Percentiles rank a stretch among this genome's conserved stretches.
phyloP scores from a whole-genome alignment of 2,888 invertebrate genomes.

The Panopea generosa region DNA sequence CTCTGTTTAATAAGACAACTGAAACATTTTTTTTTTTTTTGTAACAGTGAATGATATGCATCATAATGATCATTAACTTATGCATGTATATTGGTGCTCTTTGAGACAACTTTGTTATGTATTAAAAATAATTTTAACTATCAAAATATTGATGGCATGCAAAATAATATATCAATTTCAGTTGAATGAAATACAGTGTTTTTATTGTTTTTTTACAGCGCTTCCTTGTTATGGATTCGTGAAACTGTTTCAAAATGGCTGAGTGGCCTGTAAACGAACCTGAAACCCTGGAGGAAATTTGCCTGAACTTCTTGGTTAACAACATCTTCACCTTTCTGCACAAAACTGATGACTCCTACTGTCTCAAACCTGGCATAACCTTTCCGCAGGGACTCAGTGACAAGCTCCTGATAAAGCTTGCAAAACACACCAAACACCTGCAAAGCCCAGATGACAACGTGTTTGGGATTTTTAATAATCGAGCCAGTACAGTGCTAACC shows the following conservation, averaged over 20 bases:
- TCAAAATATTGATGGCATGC: too few relatives aligned
- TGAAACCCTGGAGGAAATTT: constrained; percentile 44
- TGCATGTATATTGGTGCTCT: too few relatives aligned
- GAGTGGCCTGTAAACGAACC: constrained; percentile 48
- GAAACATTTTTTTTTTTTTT: too few relatives aligned
- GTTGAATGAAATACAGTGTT: too few relatives aligned
- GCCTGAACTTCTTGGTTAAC: constrained; percentile 48
- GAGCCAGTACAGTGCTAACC: constrained; percentile 59
- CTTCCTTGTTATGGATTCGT: too few relatives aligned
- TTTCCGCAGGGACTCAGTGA: constrained; percentile 61
- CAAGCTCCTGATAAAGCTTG: constrained; percentile 44
- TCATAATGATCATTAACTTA: too few relatives aligned
- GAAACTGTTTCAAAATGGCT: constrained; percentile 13
- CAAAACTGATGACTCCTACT: constrained; percentile 53
- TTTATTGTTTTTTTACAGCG: too few relatives aligned
- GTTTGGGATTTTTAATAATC: constrained; percentile 57
- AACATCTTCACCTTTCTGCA: constrained; percentile 50
- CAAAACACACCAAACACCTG: constrained; percentile 35
- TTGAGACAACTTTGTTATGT: too few relatives aligned
- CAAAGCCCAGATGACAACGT: constrained; percentile 41
- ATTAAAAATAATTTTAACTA: too few relatives aligned
- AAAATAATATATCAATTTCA: too few relatives aligned
- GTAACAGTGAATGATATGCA: too few relatives aligned
- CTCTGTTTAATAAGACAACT: too few relatives aligned
- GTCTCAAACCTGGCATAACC: constrained; percentile 52